Conservation (phyloP, 2,888 invertebrate species). For the Flabesymbios commensalis region DNA sequence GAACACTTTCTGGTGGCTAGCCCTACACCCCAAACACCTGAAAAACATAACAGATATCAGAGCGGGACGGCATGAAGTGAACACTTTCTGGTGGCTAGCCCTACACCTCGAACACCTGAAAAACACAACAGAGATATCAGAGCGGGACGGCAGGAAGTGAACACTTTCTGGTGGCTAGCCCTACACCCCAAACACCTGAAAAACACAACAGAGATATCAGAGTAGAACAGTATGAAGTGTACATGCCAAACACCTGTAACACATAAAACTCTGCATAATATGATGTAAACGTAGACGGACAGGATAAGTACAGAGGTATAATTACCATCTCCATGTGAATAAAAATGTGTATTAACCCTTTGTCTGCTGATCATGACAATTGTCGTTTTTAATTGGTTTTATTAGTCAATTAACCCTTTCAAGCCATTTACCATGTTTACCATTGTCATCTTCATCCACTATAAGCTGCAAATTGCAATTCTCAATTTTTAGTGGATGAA, state of each 20-base stretch:
- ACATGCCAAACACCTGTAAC: constrained; percentile 76
- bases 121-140: constrained; percentile 63
- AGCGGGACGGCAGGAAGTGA: constrained; percentile 86
- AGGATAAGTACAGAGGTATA: too few relatives aligned
- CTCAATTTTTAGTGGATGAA: too few relatives aligned
- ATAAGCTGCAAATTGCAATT: too few relatives aligned
- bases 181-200: constrained; percentile 80
- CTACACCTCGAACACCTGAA: constrained; percentile 80
- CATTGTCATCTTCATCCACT: too few relatives aligned
- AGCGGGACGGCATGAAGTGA: constrained; percentile 86
- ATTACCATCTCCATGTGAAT: too few relatives aligned
- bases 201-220: constrained; percentile 63
- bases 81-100: constrained; percentile 84
- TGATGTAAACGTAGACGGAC: too few relatives aligned
- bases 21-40: constrained; percentile 83
- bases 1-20: constrained; percentile 86
- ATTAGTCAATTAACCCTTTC: too few relatives aligned
- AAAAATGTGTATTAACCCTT: too few relatives aligned
- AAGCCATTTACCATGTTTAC: too few relatives aligned
- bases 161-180: constrained; percentile 84
- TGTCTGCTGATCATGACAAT: too few relatives aligned
- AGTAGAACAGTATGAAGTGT: constrained; percentile 86
- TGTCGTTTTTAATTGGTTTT: too few relatives aligned
- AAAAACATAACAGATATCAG: constrained; percentile 63
- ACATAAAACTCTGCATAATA: too few relatives aligned